Conservation (phyloP, 2,113 vertebrate genomes). For the Hemibagrus wyckioides region DNA sequence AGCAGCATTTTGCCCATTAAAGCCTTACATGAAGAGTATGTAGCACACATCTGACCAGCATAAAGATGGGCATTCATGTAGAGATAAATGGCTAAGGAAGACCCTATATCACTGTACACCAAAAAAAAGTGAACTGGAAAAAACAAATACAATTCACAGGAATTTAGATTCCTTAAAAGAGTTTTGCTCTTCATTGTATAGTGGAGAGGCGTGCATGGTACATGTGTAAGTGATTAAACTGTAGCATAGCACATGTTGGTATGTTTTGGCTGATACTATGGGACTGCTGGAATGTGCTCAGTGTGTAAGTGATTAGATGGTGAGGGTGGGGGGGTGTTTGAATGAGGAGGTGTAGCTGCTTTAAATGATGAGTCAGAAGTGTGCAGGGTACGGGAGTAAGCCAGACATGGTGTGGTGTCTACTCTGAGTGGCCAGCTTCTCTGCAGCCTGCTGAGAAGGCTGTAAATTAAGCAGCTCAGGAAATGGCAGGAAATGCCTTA, state of each 20-base stretch:
- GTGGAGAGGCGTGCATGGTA: neutral
- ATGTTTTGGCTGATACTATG: constrained; percentile 12
- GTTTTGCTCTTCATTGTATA: neutral
- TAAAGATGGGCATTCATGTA: neutral
- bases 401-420: neutral
- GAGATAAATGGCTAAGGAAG: neutral
- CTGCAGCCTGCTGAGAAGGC: constrained; percentile 17
- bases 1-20: neutral
- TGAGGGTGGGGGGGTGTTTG: neutral
- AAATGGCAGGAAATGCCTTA: constrained; percentile 46
- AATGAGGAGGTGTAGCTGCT: constrained; percentile 22
- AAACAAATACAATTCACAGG: neutral
- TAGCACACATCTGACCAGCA: neutral
- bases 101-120: too few species aligned
- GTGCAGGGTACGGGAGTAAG: neutral
- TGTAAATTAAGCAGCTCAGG: constrained; percentile 30
- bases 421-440: neutral
- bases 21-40: neutral
- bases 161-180: neutral
- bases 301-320: constrained; percentile 44
- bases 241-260: constrained; percentile 15
- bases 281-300: constrained; percentile 25
- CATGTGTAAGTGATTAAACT: constrained; percentile 22
- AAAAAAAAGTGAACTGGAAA: neutral
- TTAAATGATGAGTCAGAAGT: constrained; percentile 35